These are phyloP conservation scores for Villa cingulata DNA, from an alignment of 2,888 invertebrate genomes.

Conservation along the genomic window DNA sequence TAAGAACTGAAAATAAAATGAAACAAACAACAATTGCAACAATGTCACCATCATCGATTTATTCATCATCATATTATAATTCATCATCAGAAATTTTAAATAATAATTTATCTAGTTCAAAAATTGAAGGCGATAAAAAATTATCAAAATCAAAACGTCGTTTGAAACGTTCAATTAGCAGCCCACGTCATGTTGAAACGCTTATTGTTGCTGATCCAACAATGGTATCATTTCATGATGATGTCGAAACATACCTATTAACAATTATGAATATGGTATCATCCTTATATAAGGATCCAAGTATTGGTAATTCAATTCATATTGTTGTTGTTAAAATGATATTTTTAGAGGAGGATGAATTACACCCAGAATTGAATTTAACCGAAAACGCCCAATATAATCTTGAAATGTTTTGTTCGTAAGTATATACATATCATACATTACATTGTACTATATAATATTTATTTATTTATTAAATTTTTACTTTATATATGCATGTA, in stretches of 20 bases:
- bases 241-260: conserved; percentile 71
- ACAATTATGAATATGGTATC: conserved; percentile 91
- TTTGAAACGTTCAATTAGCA: conserved; percentile 53
- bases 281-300: conserved; percentile 70
- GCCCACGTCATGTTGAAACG: conserved; percentile 68
- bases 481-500: no score
- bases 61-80: conserved; percentile 17
- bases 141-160: conserved; percentile 18
- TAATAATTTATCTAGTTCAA: conserved; percentile 1
- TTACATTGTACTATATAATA: no score
- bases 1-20: no score
- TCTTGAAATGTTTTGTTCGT: conserved; percentile 66
- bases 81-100: no score
- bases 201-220: conserved; percentile 75
- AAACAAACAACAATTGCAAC: no score
- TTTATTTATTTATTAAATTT: background rate
- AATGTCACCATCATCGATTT: conserved; percentile 28
- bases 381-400: conserved; percentile 73
- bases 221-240: conserved; percentile 78
- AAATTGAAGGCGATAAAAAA: conserved; percentile 12
- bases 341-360: conserved; percentile 49
- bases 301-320: conserved; percentile 81
- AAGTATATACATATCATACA: conserved; percentile 15
- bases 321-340: conserved; percentile 79
- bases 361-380: conserved; percentile 50